phyloP scores from a whole-genome alignment of 2,888 invertebrate genomes.

The Eilema sororculum region DNA sequence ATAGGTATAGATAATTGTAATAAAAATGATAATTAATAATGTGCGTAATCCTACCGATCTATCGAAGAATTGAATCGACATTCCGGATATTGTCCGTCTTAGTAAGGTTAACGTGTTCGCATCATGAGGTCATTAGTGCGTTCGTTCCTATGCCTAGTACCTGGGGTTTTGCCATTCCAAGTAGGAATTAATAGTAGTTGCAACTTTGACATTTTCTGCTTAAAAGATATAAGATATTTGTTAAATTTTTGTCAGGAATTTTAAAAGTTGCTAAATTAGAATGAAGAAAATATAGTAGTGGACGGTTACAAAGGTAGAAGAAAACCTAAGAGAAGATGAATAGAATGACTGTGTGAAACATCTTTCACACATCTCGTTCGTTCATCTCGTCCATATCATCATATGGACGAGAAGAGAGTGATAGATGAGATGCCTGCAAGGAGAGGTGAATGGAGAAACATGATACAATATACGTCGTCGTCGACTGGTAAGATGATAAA shows the following conservation, averaged over 20 bases:
- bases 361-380: no score
- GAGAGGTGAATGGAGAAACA: background rate
- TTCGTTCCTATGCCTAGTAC: background rate
- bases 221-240: background rate
- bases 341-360: background rate
- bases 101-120: slow-evolving; percentile 76
- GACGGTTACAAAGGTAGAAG: background rate
- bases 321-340: background rate
- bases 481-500: no score
- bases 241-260: background rate
- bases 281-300: no score
- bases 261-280: background rate
- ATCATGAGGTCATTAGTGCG: slow-evolving; percentile 69
- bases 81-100: slow-evolving; percentile 64
- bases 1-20: no score
- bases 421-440: background rate
- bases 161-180: background rate
- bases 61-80: slow-evolving; percentile 49
- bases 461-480: no score
- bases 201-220: background rate
- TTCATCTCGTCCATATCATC: no score
- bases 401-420: background rate
- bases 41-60: slow-evolving; percentile 9
- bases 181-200: background rate
- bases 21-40: no score